phyloP scores from a whole-genome alignment of 2,797 vertebrate species.

The Eidolon dupreanum region DNA sequence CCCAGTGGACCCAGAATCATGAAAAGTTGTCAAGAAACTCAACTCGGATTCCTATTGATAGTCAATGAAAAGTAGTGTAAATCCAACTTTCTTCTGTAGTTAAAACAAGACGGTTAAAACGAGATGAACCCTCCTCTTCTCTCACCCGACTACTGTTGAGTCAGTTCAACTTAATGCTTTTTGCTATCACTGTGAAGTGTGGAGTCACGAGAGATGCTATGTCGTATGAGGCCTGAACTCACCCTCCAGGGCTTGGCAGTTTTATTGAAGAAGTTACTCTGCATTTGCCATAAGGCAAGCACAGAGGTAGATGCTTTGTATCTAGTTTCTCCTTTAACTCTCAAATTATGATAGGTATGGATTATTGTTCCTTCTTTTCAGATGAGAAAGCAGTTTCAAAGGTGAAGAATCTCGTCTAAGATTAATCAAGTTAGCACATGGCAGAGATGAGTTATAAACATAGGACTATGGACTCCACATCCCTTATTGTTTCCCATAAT shows the following conservation, averaged over 20 bases:
- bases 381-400: not conserved
- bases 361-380: not conserved
- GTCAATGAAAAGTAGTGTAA: not conserved
- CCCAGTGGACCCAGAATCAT: fast-evolving
- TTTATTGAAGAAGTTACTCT: not conserved
- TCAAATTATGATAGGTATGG: not conserved
- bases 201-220: not conserved
- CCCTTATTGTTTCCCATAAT: not conserved
- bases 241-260: not conserved
- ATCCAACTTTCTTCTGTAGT: not conserved
- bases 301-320: not conserved
- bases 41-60: not conserved
- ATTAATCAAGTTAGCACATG: not conserved
- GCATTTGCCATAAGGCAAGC: not conserved
- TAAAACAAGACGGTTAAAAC: not conserved
- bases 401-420: not conserved
- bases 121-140: not conserved
- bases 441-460: not conserved
- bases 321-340: not conserved
- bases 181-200: not conserved
- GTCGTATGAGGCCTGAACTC: not conserved
- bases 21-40: not conserved
- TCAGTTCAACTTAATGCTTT: not conserved
- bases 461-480: not conserved
- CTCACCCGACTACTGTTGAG: not conserved